Percentiles rank a stretch among this genome's conserved stretches.
phyloP scores from a whole-genome alignment of 2,113 vertebrate species.

The Oxyura jamaicensis region DNA sequence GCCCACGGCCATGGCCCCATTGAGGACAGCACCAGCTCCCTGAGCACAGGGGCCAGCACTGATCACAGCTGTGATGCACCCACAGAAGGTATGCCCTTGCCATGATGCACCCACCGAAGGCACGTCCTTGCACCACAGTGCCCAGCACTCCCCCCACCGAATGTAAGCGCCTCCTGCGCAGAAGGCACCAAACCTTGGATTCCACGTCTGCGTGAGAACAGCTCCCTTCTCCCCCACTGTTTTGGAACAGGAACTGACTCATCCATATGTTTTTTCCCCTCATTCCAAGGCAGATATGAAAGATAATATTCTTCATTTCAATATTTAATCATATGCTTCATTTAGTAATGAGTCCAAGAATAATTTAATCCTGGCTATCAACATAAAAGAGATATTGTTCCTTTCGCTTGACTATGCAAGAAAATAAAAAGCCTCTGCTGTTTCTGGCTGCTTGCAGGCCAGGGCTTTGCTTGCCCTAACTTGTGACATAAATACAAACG shows the following conservation, averaged over 20 bases:
- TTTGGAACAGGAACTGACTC: slow-evolving; percentile 46
- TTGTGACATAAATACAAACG: background rate
- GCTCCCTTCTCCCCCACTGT: slow-evolving; percentile 5
- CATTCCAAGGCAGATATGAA: slow-evolving; percentile 51
- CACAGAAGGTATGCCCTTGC: too few species aligned
- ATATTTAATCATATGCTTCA: slow-evolving; percentile 67
- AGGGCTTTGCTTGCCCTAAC: background rate
- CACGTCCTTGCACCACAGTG: too few species aligned
- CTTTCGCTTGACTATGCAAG: background rate
- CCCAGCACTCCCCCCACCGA: too few species aligned
- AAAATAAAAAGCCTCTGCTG: background rate
- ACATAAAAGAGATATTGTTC: slow-evolving; percentile 29
- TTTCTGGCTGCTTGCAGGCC: background rate
- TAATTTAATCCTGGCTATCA: slow-evolving; percentile 59
- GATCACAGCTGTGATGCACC: background rate
- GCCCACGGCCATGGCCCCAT: background rate
- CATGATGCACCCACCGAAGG: background rate
- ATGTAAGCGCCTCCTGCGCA: too few species aligned
- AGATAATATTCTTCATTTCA: slow-evolving; percentile 55
- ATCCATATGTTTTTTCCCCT: background rate
- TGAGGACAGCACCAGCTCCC: background rate
- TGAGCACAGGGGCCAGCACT: background rate
- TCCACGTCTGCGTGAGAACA: background rate
- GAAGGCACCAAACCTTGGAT: background rate
- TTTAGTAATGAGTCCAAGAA: slow-evolving; percentile 58